Base-by-base conservation (phyloP, 2,888 invertebrate species). In the Drosophila mulleri region DNA sequence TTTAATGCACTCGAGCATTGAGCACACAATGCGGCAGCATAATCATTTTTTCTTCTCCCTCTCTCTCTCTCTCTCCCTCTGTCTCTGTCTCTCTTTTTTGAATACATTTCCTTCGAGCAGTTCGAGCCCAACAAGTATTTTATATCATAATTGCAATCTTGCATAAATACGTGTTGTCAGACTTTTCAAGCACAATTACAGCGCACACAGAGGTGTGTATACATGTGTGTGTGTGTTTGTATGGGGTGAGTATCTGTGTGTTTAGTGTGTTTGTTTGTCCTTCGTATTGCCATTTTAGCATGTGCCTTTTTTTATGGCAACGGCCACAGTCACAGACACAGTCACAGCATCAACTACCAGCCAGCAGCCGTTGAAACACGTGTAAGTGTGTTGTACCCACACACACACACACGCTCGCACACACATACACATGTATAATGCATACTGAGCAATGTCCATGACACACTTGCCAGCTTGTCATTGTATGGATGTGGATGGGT, bases 141-240 rank as follows among this genome's bases (percentile, higher is more conserved):
- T 85, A 86, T 86, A 86, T 86, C 86, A 85, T 86, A 86, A 86
- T 86, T 86, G 86, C 79, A 89, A 86, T 86, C 86, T 86, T 79
- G 79, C 89, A 88, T 75, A 82, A 79, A 79, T 88, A 83, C 77
- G 88, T 74, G 48, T 64, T 66, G 82, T 59, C 72, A 72, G 66
- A 70, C 64, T 72, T 87, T 83, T 83, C 67, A 77, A 75, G 83
- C 68, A 81, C 78, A 81, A 83, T 83, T 76, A 80, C 81, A 62
- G 59, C 41, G 62, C 67, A 75, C 48, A 44, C 26, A 42, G 37
- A 39, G n/a, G 44, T 41, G 41, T 52, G 64, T 52, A 44, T n/a
- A n/a, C n/a, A n/a, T 37, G 60, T 45, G 52, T 52, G 57, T 62
- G 26, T 63, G 47, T 56, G 44, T 44, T 44, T 53, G 44, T 20